Evolutionary conservation across 1,140 invertebrate species (phyloP).

Genomic region (Proales similis): DNA sequence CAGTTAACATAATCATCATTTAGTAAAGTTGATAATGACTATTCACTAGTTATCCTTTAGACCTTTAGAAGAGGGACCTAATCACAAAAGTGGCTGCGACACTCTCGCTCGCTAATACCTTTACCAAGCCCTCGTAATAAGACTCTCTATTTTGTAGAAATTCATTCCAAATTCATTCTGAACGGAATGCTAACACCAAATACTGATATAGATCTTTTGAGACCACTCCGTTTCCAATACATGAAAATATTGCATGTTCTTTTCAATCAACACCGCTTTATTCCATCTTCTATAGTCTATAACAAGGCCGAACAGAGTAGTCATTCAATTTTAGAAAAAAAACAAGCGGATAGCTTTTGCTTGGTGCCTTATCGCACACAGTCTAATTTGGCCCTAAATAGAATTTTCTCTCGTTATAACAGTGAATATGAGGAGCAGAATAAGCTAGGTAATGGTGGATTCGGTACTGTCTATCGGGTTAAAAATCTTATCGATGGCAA

Average conservation of each 20-base stretch:
- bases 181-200: neutral
- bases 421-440: constrained; percentile 18
- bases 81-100: too few relatives aligned
- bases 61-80: too few relatives aligned
- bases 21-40: too few relatives aligned
- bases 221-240: constrained; percentile 26
- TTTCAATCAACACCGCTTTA: constrained; percentile 1
- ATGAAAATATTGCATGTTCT: constrained; percentile 15
- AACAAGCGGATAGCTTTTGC: too few relatives aligned
- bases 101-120: too few relatives aligned
- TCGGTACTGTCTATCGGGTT: constrained; percentile 10
- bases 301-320: neutral
- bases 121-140: too few relatives aligned
- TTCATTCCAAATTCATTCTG: neutral
- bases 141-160: neutral
- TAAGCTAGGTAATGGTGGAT: constrained; percentile 24
- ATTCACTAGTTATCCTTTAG: too few relatives aligned
- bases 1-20: too few relatives aligned
- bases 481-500: constrained; percentile 21
- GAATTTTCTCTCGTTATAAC: constrained; percentile 24
- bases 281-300: neutral
- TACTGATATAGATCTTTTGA: neutral
- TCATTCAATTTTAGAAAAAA: neutral
- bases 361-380: neutral
- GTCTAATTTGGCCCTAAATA: neutral